These are phyloP conservation scores for Oeneis ivallda DNA, from an alignment of 2,888 invertebrate genomes.

Conservation along the genomic window DNA sequence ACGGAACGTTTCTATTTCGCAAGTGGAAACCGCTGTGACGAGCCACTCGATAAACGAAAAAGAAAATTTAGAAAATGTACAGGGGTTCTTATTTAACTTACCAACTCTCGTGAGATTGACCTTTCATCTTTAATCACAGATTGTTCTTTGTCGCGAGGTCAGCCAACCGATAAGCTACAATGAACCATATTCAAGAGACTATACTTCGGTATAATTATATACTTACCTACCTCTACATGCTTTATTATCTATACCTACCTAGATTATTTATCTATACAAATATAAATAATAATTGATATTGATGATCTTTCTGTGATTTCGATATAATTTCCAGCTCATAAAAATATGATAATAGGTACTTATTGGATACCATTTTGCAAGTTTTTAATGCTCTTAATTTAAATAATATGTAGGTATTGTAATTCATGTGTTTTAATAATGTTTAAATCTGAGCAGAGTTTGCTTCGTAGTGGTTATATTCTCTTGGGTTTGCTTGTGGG, in stretches of 20 bases:
- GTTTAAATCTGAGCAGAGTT: no score
- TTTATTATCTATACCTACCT: background rate
- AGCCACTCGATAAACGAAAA: conserved; percentile 12
- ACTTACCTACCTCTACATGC: background rate
- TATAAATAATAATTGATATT: no score
- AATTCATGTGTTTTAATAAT: no score
- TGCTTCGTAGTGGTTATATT: no score
- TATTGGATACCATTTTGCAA: no score
- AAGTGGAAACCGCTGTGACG: conserved; percentile 8
- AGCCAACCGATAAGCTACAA: conserved; percentile 23
- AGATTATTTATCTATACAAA: no score
- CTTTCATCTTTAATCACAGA: conserved; percentile 24
- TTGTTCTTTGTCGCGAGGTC: conserved; percentile 26
- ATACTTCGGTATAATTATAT: background rate
- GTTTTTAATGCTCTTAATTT: no score
- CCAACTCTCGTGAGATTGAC: conserved; percentile 10
- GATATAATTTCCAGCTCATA: no score
- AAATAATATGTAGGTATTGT: no score
- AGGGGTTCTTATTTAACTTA: conserved; percentile 16
- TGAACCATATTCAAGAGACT: conserved; percentile 20
- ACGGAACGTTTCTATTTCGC: conserved; percentile 5
- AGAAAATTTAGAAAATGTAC: conserved; percentile 18
- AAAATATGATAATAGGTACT: no score
- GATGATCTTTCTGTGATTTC: no score
- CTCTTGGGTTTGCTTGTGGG: no score